Base-by-base conservation (phyloP, 2,888 invertebrate species). In the Phalera bucephala region DNA sequence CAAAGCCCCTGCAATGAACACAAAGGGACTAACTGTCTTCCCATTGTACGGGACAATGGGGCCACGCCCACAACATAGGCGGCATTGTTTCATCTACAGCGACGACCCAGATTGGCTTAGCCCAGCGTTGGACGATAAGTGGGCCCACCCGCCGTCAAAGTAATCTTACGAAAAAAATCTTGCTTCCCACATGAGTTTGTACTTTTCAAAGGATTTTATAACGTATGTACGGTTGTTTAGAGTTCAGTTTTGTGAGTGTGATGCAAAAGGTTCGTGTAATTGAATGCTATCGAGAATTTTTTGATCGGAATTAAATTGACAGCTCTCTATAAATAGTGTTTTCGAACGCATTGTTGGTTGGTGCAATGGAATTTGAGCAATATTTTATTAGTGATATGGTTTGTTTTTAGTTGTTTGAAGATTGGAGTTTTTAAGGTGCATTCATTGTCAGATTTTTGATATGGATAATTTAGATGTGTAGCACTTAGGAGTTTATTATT, bases 31-130 rank as follows among this genome's bases (percentile, higher is more conserved):
- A 43, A 63, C 79, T 79, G 75, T 85, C 88, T 80, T 85, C 81
- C 89, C 72, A 87, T 88, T 89, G 89, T 88, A 46, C 77, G 58
- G 59, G 63, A 89, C 88, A 88, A 89, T 51, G 66, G 52, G 41
- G 75, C 84, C 72, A 56, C 83, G 81, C 86, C 88, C 78, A 56
- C 61, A 65, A 72, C 78, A 77, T 74, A 75, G 65, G 67, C 80
- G 74, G 84, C 69, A 53, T 88, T 88, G 89, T 88, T 86, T 88
- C 84, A 88, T 86, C 80, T 72, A 56, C 50, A 56, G 56, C 50
- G 43, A 51, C 45, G 42, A 50, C 40, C 42, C 32, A 49, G 59
- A 87, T 87, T 88, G 88, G 88, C 49, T 33, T n/a, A n/a, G 69
- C 69, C 66, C 72, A 43, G 41, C 10, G 39, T 22, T 38, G 37